phyloP scores from a whole-genome alignment of 2,113 vertebrate genomes.

The Rhinoderma darwinii region DNA sequence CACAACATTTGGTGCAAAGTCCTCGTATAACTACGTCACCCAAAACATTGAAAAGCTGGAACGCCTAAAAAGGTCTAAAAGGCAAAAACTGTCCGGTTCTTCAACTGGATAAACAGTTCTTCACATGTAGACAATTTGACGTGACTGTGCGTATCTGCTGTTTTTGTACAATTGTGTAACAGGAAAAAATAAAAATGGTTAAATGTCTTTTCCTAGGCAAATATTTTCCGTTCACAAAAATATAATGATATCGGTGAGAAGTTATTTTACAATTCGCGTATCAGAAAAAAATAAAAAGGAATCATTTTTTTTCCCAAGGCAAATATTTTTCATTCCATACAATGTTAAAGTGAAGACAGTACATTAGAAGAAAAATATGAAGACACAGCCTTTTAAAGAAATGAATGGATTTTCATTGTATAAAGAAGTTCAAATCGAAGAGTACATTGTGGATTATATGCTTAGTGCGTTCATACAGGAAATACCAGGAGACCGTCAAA shows the following conservation, averaged over 20 bases:
- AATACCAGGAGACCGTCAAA: slow-evolving; percentile 35
- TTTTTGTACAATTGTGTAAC: not conserved
- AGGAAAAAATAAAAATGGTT: not conserved
- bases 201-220: not conserved
- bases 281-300: not conserved
- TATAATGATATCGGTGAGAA: not conserved
- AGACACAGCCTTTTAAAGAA: slow-evolving; percentile 12
- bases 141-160: not conserved
- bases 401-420: slow-evolving; percentile 27
- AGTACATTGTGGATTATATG: slow-evolving; percentile 10
- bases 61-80: not conserved
- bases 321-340: slow-evolving; percentile 22
- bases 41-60: no score
- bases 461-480: slow-evolving; percentile 39
- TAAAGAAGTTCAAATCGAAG: slow-evolving; percentile 39
- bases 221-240: slow-evolving; percentile 30
- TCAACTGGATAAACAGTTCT: not conserved
- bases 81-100: not conserved
- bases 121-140: not conserved
- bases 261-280: no score
- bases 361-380: slow-evolving; percentile 21
- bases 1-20: no score
- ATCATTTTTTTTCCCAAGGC: not conserved
- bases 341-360: slow-evolving; percentile 11
- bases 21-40: no score